A percentile compares a stretch with the other conserved stretches of the same genome.
Conservation (phyloP, 2,888 invertebrate genomes). For the Ophonus ardosiacus region DNA sequence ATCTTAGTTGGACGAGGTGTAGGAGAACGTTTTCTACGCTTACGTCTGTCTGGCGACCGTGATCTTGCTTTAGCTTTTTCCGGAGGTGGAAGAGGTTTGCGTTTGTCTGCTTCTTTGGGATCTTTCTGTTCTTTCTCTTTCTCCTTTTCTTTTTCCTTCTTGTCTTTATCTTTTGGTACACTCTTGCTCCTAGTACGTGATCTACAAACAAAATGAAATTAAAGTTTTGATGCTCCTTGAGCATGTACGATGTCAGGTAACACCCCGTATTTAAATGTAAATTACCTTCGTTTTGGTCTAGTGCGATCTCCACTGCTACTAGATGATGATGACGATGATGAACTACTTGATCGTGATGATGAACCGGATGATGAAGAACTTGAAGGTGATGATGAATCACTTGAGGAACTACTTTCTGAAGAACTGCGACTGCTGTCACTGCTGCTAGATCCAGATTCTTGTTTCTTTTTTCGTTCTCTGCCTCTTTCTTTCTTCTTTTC, state of each 20-base stretch:
- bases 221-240: too few species aligned
- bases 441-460: conserved; percentile 87
- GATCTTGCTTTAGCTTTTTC: conserved; percentile 77
- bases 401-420: conserved; percentile 90
- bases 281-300: conserved; percentile 81
- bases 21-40: conserved; percentile 89
- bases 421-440: conserved; percentile 90
- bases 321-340: conserved; percentile 81
- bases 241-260: background rate
- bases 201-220: conserved; percentile 21
- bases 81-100: conserved; percentile 68
- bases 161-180: conserved; percentile 74
- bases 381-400: conserved; percentile 85
- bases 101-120: conserved; percentile 73
- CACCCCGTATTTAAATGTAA: conserved; percentile 68
- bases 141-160: conserved; percentile 75
- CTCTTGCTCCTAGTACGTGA: conserved; percentile 72
- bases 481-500: conserved; percentile 82
- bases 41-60: conserved; percentile 82
- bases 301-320: conserved; percentile 83
- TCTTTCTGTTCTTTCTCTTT: conserved; percentile 71
- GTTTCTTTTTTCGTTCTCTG: conserved; percentile 82
- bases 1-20: conserved; percentile 95
- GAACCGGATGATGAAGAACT: conserved; percentile 85
- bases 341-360: conserved; percentile 77